These are phyloP conservation scores for Ptychobarbus kaznakovi DNA, from an alignment of 2,797 vertebrate species.

Conservation along the genomic window DNA sequence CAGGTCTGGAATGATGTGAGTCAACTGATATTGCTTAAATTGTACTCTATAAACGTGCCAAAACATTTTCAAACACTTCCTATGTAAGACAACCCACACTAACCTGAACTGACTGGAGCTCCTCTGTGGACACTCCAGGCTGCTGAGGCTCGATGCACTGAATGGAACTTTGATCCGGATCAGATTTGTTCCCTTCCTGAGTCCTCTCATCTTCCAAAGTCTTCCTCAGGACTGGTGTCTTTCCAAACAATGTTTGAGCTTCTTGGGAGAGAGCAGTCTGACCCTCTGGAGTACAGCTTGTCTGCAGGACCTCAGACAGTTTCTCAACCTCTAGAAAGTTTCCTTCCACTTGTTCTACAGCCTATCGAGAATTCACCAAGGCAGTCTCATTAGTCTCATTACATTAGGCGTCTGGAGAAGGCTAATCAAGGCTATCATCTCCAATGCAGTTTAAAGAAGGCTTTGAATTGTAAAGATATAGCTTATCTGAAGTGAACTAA, in stretches of 20 bases:
- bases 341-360: neutral
- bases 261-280: constrained; percentile 41
- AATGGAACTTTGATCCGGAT: neutral
- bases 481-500: neutral
- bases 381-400: neutral
- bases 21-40: neutral
- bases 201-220: neutral
- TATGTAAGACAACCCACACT: neutral
- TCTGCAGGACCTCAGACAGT: constrained; percentile 61
- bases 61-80: neutral
- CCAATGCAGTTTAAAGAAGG: neutral
- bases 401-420: neutral
- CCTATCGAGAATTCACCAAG: constrained; percentile 12
- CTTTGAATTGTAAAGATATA: neutral
- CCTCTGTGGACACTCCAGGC: constrained; percentile 12
- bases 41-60: neutral
- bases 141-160: constrained; percentile 2
- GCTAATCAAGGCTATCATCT: neutral
- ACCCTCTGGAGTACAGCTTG: constrained; percentile 39
- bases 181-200: neutral
- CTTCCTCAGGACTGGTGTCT: constrained; percentile 5
- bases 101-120: constrained; percentile 16
- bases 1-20: neutral
- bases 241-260: constrained; percentile 21
- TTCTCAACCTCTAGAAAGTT: constrained; percentile 48